Conservation (phyloP, 2,888 invertebrate species). For the Oasisia sp. region DNA sequence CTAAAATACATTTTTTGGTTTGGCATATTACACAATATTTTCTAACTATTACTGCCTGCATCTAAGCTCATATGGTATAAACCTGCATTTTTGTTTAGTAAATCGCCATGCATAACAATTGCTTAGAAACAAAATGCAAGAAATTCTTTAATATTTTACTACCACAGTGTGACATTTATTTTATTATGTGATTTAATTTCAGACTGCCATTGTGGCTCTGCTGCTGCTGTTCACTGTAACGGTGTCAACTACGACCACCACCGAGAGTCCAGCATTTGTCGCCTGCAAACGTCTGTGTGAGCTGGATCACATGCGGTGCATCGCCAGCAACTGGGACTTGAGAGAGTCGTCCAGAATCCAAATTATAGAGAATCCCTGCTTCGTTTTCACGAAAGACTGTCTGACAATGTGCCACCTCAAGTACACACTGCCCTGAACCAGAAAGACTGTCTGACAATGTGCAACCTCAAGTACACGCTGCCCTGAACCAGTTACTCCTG, state of each 20-base stretch:
- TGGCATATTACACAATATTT: too few relatives aligned
- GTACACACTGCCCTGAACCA: neutral
- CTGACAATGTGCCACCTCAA: neutral
- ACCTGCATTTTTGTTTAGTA: too few relatives aligned
- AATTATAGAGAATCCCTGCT: too few relatives aligned
- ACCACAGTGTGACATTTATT: too few relatives aligned
- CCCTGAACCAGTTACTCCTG: neutral
- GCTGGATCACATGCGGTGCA: neutral
- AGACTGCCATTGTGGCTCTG: neutral
- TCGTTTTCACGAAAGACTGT: neutral
- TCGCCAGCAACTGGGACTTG: neutral
- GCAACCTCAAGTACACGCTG: neutral
- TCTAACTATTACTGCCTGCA: too few relatives aligned
- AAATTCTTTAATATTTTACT: too few relatives aligned
- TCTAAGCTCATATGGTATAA: too few relatives aligned
- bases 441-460: neutral
- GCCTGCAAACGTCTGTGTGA: neutral
- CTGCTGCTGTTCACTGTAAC: neutral
- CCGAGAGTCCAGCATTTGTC: neutral
- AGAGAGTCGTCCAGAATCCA: too few relatives aligned
- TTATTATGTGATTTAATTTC: neutral
- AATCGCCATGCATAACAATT: too few relatives aligned
- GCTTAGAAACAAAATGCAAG: too few relatives aligned
- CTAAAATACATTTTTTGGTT: too few relatives aligned
- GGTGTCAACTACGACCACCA: neutral